phyloP scores from a whole-genome alignment of 2,113 vertebrate genomes.

The Anolis sagrei region DNA sequence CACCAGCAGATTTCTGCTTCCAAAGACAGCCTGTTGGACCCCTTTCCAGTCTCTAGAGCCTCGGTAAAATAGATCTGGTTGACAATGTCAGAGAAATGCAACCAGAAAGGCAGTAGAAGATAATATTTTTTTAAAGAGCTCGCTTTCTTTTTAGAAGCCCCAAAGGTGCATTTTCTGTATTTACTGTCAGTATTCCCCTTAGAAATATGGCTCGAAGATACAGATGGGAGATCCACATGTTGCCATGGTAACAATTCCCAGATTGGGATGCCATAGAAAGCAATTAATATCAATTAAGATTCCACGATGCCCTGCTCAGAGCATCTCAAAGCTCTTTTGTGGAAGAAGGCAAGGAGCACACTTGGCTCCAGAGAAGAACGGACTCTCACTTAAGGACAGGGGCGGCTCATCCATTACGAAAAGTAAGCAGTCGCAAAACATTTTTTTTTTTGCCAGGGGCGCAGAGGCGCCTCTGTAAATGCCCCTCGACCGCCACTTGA shows the following conservation, averaged over 20 bases:
- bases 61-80: background rate
- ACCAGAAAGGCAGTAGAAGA: slow-evolving; percentile 20
- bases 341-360: no score
- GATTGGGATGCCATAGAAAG: no score
- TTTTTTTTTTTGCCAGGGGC: no score
- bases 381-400: no score
- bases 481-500: no score
- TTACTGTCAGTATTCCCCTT: background rate
- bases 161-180: background rate
- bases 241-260: background rate
- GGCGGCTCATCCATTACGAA: no score
- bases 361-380: no score
- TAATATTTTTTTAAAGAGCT: background rate
- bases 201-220: background rate
- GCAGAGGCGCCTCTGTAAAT: no score
- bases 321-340: no score
- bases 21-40: background rate
- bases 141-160: background rate
- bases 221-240: background rate
- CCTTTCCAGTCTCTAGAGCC: slow-evolving; percentile 13
- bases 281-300: no score
- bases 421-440: no score
- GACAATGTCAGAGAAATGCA: slow-evolving; percentile 35
- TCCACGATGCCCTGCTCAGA: no score
- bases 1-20: background rate